Conservation (phyloP, 2,888 invertebrate species). For the Chaitophorus viminalis region DNA sequence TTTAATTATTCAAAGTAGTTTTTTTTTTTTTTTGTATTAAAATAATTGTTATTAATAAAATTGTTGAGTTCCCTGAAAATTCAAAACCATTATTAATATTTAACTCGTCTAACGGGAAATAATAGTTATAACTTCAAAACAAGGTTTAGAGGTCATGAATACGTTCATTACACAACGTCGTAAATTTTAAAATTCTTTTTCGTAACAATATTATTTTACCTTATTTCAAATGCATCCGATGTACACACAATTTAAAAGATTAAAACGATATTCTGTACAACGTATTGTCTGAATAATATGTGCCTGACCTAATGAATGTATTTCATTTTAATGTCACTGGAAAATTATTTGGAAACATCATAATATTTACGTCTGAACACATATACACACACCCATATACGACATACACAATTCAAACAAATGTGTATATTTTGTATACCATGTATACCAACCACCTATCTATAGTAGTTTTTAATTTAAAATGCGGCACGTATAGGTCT, state of each 20-base stretch:
- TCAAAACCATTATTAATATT: background rate
- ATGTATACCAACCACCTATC: background rate
- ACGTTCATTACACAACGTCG: background rate
- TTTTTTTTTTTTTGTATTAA: no score
- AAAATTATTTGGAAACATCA: background rate
- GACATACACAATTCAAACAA: no score
- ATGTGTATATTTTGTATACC: background rate
- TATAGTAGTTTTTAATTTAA: background rate
- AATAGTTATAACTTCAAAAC: no score
- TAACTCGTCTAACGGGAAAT: no score
- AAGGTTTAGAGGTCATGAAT: background rate
- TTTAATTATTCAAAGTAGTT: no score
- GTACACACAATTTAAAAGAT: background rate
- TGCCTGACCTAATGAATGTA: background rate
- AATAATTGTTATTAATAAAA: no score
- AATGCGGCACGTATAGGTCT: background rate
- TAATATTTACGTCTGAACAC: background rate
- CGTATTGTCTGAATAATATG: background rate
- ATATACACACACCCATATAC: no score
- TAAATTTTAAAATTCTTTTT: background rate
- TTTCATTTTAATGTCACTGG: background rate
- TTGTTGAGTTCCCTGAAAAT: background rate
- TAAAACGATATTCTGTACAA: background rate
- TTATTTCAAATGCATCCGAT: background rate
- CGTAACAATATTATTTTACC: background rate